Percentiles rank a stretch among this genome's conserved stretches.
phyloP scores from a whole-genome alignment of 1,140 invertebrate genomes.

The Drosophila paulistorum region DNA sequence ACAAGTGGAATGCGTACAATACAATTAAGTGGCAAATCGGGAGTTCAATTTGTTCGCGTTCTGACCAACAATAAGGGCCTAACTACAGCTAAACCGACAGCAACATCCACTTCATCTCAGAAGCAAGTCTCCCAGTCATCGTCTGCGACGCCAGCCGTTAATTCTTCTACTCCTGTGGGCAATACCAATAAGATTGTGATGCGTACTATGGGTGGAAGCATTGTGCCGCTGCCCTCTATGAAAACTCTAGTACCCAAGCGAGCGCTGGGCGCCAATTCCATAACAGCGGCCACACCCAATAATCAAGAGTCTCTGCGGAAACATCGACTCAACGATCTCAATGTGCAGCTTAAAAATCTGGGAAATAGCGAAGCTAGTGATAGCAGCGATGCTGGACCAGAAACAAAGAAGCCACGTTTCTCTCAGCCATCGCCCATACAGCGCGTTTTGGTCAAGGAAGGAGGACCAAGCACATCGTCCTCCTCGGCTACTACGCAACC shows the following conservation, averaged over 20 bases:
- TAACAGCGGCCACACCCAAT: conserved; percentile 1
- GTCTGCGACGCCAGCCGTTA: conserved; percentile 8
- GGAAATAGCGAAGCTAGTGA: conserved; percentile 44
- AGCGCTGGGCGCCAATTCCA: conserved; percentile 30
- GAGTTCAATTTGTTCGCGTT: conserved; percentile 76
- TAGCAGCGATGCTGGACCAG: conserved; percentile 51
- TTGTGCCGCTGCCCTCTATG: conserved; percentile 56
- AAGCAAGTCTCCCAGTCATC: background rate
- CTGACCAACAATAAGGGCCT: conserved; percentile 42
- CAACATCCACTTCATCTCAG: conserved; percentile 15
- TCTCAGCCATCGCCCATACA: conserved; percentile 20
- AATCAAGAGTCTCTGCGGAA: conserved; percentile 49
- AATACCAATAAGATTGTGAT: conserved; percentile 71
- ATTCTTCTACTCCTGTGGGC: conserved; percentile 25
- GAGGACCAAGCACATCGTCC: conserved; percentile 9
- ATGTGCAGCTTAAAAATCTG: conserved; percentile 60
- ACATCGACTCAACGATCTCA: conserved; percentile 68
- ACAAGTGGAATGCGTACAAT: conserved; percentile 59
- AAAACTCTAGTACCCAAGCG: conserved; percentile 66
- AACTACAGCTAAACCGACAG: background rate
- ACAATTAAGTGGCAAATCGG: conserved; percentile 67
- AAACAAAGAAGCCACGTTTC: conserved; percentile 68
- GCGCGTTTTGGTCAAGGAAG: conserved; percentile 32
- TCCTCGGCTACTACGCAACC: background rate
- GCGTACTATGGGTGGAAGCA: conserved; percentile 59